phyloP scores from a whole-genome alignment of 2,888 invertebrate species.

The Drosophila anomalata region DNA sequence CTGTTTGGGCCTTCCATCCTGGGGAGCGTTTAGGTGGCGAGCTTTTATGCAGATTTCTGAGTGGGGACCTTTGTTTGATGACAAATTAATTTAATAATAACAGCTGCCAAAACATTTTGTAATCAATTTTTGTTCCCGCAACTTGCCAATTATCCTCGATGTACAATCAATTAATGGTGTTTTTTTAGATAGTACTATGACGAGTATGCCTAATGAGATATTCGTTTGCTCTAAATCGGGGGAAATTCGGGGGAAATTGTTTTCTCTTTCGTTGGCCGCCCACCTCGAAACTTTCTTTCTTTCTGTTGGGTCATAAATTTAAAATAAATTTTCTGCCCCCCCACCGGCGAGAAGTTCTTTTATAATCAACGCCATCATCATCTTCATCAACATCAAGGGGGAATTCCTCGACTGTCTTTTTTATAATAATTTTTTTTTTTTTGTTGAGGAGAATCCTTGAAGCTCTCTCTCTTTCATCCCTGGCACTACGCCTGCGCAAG shows the following conservation, averaged over 20 bases:
- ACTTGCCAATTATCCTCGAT: conserved; percentile 55
- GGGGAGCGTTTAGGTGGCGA: conserved; percentile 30
- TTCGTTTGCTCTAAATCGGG: conserved; percentile 10
- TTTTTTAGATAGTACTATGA: conserved; percentile 15
- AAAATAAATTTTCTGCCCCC: conserved; percentile 4
- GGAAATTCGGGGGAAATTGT: conserved; percentile 13
- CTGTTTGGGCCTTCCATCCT: conserved; percentile 21
- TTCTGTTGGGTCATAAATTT: conserved; percentile 35
- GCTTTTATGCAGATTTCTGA: conserved; percentile 73
- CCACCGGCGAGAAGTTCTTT: conserved; percentile 1
- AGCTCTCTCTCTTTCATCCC: conserved; percentile 21
- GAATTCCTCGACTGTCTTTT: conserved; percentile 46
- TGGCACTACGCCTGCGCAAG: conserved; percentile 58
- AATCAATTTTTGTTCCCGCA: conserved; percentile 56
- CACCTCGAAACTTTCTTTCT: conserved; percentile 20
- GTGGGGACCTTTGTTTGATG: conserved; percentile 63
- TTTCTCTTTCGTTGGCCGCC: conserved; percentile 32
- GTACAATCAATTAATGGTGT: conserved; percentile 70
- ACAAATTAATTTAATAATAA: conserved; percentile 78
- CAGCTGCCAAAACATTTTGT: conserved; percentile 78
- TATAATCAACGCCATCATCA: conserved; percentile 39
- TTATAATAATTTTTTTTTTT: conserved; percentile 4
- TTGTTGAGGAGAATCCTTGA: conserved; percentile 21
- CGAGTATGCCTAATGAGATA: conserved; percentile 9
- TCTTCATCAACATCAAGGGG: conserved; percentile 20